These are phyloP conservation scores for Lepisosteus osseus DNA, from an alignment of 2,113 vertebrate genomes.

Conservation along the genomic window DNA sequence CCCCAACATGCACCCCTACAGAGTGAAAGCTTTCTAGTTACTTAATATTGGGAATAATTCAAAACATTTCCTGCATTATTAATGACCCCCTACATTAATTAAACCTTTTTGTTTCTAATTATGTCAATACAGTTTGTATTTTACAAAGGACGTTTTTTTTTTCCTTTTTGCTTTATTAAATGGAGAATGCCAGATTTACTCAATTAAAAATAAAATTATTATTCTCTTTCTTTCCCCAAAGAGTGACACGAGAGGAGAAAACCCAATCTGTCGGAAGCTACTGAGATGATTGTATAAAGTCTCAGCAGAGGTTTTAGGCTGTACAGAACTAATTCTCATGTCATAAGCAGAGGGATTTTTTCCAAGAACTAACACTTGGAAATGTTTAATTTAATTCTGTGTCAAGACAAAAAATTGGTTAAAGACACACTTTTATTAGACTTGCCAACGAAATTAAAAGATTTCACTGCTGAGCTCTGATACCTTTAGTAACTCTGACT, in stretches of 20 bases:
- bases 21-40: slow-evolving; percentile 27
- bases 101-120: slow-evolving; percentile 25
- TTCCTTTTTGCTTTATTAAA: slow-evolving; percentile 10
- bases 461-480: no score
- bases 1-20: not conserved
- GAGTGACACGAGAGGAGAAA: slow-evolving; percentile 24
- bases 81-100: slow-evolving; percentile 32
- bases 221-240: not conserved
- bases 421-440: no score
- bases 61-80: slow-evolving; percentile 22
- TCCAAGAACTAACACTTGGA: not conserved
- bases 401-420: not conserved
- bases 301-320: slow-evolving; percentile 31
- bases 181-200: slow-evolving; percentile 11
- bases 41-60: slow-evolving; percentile 3
- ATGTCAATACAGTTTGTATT: slow-evolving; percentile 13
- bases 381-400: slow-evolving; percentile 1
- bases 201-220: slow-evolving; percentile 11
- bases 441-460: no score
- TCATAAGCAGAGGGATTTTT: slow-evolving; percentile 10
- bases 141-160: not conserved
- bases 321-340: slow-evolving; percentile 25
- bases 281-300: slow-evolving; percentile 34
- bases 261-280: slow-evolving; percentile 30
- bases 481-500: no score